Evolutionary conservation across 2,888 invertebrate genomes (phyloP).

Genomic region (Caenorhabditis virilis): DNA sequence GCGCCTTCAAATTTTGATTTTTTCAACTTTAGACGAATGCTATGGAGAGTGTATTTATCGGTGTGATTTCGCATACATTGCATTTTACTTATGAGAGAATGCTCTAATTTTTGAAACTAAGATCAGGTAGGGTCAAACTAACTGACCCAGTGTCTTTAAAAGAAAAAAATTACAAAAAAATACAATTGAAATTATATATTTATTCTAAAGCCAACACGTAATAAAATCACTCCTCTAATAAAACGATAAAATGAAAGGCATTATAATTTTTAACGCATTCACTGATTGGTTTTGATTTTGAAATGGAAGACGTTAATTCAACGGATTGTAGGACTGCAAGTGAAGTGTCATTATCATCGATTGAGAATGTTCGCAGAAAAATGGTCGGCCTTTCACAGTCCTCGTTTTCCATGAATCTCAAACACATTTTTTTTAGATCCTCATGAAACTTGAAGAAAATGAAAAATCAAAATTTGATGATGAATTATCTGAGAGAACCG

Average conservation of each 20-base stretch:
- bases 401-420: not conserved
- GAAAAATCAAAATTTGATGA: conserved; percentile 35
- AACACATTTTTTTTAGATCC: conserved; percentile 7
- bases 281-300: not conserved
- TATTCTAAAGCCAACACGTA: not conserved
- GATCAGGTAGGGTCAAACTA: too few species aligned
- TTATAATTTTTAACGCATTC: not conserved
- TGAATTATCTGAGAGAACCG: conserved; percentile 1
- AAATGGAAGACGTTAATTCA: conserved; percentile 34
- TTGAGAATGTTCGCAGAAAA: conserved; percentile 26
- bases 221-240: not conserved
- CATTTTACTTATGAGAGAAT: too few species aligned
- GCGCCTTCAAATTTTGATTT: too few species aligned
- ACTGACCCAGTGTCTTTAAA: too few species aligned
- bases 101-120: too few species aligned
- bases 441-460: conserved; percentile 26
- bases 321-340: conserved; percentile 19
- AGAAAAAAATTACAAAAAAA: not conserved
- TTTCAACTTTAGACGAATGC: too few species aligned
- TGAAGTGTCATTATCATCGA: conserved; percentile 16
- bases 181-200: not conserved
- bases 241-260: not conserved
- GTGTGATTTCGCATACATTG: too few species aligned
- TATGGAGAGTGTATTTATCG: too few species aligned
- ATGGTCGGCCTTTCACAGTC: conserved; percentile 14